phyloP scores from a whole-genome alignment of 1,140 invertebrate species.

The Achroia grisella region DNA sequence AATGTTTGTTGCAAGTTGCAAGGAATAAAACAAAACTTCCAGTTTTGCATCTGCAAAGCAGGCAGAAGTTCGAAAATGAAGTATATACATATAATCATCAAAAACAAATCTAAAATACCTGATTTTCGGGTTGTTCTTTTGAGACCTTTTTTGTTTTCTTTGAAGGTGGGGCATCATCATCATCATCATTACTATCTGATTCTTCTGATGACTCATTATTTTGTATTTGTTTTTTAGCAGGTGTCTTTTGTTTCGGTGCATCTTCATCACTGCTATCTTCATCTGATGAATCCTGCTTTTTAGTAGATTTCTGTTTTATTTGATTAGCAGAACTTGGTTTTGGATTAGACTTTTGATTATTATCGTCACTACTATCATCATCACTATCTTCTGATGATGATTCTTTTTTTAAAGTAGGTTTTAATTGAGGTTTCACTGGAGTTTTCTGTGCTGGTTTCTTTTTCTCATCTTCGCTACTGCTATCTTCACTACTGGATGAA shows the following conservation, averaged over 20 bases:
- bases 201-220: constrained; percentile 10
- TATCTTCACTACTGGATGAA: constrained; percentile 17
- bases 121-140: not conserved
- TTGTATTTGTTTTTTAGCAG: constrained; percentile 6
- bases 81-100: too few species aligned
- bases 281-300: constrained; percentile 24
- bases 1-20: too few species aligned
- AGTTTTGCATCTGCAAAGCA: too few species aligned
- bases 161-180: constrained; percentile 36
- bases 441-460: constrained; percentile 15
- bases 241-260: constrained; percentile 7
- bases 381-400: constrained; percentile 31
- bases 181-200: constrained; percentile 12
- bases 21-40: too few species aligned
- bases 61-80: too few species aligned
- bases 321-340: constrained; percentile 11
- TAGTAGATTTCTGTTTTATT: not conserved
- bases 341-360: constrained; percentile 12
- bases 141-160: constrained; percentile 38
- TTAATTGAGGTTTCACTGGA: constrained; percentile 13
- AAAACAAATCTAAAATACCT: too few species aligned
- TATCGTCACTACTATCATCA: constrained; percentile 10
- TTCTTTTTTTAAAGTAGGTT: constrained; percentile 22
- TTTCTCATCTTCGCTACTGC: constrained; percentile 35
- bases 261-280: constrained; percentile 35